Conservation (phyloP, 1,140 invertebrate species). For the Polyergus mexicanus region DNA sequence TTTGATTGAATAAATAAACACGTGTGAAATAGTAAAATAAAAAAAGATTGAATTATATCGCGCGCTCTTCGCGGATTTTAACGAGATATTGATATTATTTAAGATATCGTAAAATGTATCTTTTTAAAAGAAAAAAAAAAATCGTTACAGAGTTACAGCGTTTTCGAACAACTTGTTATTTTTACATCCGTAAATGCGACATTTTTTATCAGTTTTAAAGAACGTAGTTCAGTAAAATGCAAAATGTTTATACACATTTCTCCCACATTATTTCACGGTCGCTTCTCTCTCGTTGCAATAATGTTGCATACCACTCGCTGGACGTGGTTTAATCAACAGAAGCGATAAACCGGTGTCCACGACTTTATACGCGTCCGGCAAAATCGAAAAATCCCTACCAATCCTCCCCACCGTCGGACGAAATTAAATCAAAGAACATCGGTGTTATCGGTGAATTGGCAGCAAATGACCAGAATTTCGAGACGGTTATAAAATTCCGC, state of each 20-base stretch:
- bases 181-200: neutral
- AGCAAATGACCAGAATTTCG: constrained; percentile 68
- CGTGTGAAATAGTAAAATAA: neutral
- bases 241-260: neutral
- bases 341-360: constrained; percentile 45
- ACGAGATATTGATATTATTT: neutral
- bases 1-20: neutral
- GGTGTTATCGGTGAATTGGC: constrained; percentile 53
- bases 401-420: constrained; percentile 7
- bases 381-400: constrained; percentile 43
- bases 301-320: neutral
- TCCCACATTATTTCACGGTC: neutral
- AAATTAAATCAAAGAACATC: constrained; percentile 60
- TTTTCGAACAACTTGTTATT: neutral
- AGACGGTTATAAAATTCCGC: constrained; percentile 75
- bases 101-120: neutral
- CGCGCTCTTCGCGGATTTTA: neutral
- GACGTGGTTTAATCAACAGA: constrained; percentile 50
- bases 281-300: neutral
- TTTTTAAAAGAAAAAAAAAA: neutral
- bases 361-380: constrained; percentile 26
- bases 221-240: neutral
- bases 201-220: neutral
- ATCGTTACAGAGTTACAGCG: neutral
- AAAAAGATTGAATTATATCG: neutral